Evolutionary conservation across 2,113 vertebrate species (phyloP).

Genomic region (Eudyptes chrysolophus): DNA sequence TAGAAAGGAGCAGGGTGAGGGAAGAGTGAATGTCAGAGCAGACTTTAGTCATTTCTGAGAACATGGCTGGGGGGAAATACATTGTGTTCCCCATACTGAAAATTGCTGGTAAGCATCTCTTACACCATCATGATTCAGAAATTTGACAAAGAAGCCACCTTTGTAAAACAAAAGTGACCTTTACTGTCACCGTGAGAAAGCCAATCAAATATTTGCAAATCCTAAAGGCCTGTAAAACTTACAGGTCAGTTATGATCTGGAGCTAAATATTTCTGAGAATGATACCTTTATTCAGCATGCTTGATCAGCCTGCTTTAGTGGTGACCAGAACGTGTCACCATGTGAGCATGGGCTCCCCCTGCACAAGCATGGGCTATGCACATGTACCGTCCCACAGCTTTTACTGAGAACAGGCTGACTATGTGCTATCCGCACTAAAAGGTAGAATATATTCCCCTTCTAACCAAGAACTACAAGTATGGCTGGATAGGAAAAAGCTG

Average conservation of each 20-base stretch:
- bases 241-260: not conserved
- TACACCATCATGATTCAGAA: not conserved
- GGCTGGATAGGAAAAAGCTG: not conserved
- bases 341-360: not conserved
- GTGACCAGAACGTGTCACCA: fast-evolving
- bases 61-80: not conserved
- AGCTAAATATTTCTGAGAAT: not conserved
- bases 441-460: not conserved
- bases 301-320: not conserved
- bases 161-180: not conserved
- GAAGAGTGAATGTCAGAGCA: not conserved
- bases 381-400: not conserved
- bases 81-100: not conserved
- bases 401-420: not conserved
- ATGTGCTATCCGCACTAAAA: not conserved
- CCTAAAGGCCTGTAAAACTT: not conserved
- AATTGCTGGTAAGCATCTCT: not conserved
- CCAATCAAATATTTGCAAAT: not conserved
- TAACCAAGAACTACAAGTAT: not conserved
- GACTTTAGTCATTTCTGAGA: not conserved
- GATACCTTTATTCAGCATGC: not conserved
- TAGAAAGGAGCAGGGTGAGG: not conserved
- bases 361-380: not conserved
- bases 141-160: not conserved
- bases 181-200: not conserved